These are phyloP conservation scores for Podiceps cristatus DNA, from an alignment of 2,113 vertebrate species.

Conservation along the genomic window DNA sequence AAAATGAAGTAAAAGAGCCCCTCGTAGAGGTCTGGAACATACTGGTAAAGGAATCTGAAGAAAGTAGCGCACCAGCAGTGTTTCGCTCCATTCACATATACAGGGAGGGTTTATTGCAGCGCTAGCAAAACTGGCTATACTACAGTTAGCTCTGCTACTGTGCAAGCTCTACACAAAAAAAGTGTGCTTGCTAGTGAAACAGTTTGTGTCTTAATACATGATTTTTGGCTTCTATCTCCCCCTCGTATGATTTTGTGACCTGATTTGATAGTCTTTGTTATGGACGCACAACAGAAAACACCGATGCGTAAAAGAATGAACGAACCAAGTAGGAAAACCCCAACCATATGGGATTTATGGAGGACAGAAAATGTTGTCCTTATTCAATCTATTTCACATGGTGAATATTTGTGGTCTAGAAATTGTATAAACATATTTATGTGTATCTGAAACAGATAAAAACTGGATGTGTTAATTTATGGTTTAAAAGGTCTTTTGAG, in stretches of 20 bases:
- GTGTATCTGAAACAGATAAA: neutral
- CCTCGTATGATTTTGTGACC: neutral
- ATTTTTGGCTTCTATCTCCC: conserved; percentile 2
- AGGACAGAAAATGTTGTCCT: conserved; percentile 1
- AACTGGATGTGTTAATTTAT: neutral
- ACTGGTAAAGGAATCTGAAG: neutral
- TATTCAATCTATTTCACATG: conserved; percentile 25
- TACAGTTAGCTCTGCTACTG: neutral
- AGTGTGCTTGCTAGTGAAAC: neutral
- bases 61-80: neutral
- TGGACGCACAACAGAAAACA: conserved; percentile 22
- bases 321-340: conserved; percentile 34
- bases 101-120: neutral
- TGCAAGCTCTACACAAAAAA: neutral
- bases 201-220: neutral
- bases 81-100: neutral
- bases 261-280: neutral
- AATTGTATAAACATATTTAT: neutral
- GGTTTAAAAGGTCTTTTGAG: neutral
- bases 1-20: neutral
- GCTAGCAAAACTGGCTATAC: neutral
- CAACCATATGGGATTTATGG: neutral
- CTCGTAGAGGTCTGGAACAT: neutral
- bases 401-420: conserved; percentile 16
- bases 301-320: conserved; percentile 6